Percentiles rank a stretch among this genome's conserved stretches.
Evolutionary conservation across 2,888 invertebrate genomes (phyloP).

Genomic region (Amorpha juglandis): DNA sequence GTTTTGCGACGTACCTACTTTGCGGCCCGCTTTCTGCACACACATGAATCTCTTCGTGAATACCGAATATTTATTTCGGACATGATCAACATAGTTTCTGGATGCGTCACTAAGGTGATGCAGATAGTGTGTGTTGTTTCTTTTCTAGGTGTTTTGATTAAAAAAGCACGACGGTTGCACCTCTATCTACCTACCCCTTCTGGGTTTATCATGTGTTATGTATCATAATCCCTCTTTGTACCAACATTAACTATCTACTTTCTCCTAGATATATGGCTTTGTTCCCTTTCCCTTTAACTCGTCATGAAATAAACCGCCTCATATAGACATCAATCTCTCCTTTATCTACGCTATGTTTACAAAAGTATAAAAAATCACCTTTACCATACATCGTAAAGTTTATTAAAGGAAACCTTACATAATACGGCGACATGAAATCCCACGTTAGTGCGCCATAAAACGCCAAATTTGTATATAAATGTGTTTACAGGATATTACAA

Average conservation of each 20-base stretch:
- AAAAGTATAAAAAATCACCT: slow-evolving; percentile 35
- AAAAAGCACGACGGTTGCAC: too few relatives aligned
- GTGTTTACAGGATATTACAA: slow-evolving; percentile 30
- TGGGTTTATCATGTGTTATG: not conserved
- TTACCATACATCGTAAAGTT: slow-evolving; percentile 43
- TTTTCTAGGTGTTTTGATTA: not conserved
- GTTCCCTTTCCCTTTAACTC: not conserved
- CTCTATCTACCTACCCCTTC: not conserved
- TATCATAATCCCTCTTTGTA: not conserved
- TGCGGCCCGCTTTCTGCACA: too few relatives aligned
- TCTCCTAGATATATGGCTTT: slow-evolving; percentile 8
- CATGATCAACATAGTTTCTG: not conserved
- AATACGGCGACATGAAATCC: slow-evolving; percentile 22
- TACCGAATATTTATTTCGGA: not conserved
- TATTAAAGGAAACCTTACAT: slow-evolving; percentile 38
- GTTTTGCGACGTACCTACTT: not conserved
- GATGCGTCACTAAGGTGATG: too few relatives aligned
- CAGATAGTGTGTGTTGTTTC: not conserved
- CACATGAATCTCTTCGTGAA: not conserved
- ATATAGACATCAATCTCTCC: slow-evolving; percentile 27
- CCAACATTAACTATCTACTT: not conserved
- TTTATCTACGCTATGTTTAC: slow-evolving; percentile 32
- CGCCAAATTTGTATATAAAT: slow-evolving; percentile 29
- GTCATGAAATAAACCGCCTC: not conserved
- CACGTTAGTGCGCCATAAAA: slow-evolving; percentile 33